Conservation (phyloP, 2,113 vertebrate species). For the Aleadryas rufinucha region DNA sequence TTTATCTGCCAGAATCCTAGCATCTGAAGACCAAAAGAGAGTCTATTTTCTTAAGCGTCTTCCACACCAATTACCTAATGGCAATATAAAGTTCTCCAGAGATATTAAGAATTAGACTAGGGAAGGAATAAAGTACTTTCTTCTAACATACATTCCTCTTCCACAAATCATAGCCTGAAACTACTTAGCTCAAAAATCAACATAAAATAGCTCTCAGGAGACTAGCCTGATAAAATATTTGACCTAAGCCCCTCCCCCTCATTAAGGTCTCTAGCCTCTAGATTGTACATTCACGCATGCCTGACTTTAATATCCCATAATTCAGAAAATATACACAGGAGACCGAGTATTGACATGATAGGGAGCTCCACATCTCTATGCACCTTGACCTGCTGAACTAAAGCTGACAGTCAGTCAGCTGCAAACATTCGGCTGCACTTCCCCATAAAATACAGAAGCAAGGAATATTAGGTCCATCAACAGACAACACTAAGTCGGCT, state of each 20-base stretch:
- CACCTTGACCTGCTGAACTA: slow-evolving; percentile 75
- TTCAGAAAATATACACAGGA: neutral
- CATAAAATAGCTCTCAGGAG: neutral
- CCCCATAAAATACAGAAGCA: slow-evolving; percentile 14
- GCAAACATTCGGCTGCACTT: slow-evolving; percentile 40
- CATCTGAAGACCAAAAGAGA: neutral
- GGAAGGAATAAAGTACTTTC: neutral
- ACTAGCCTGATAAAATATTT: neutral
- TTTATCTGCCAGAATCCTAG: neutral
- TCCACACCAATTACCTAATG: neutral
- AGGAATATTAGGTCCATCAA: slow-evolving; percentile 53
- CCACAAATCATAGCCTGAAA: neutral
- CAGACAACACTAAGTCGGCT: slow-evolving; percentile 42
- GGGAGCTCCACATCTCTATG: neutral
- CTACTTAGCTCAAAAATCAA: neutral
- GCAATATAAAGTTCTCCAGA: neutral
- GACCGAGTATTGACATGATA: neutral
- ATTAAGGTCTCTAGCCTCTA: neutral
- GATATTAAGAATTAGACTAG: neutral
- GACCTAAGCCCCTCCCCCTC: neutral
- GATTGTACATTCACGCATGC: neutral
- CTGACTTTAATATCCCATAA: neutral
- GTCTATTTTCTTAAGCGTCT: neutral
- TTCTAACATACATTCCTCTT: neutral
- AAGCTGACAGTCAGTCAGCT: slow-evolving; percentile 71